Conservation (phyloP, 2,113 vertebrate species). For the Cranoglanis bouderius region DNA sequence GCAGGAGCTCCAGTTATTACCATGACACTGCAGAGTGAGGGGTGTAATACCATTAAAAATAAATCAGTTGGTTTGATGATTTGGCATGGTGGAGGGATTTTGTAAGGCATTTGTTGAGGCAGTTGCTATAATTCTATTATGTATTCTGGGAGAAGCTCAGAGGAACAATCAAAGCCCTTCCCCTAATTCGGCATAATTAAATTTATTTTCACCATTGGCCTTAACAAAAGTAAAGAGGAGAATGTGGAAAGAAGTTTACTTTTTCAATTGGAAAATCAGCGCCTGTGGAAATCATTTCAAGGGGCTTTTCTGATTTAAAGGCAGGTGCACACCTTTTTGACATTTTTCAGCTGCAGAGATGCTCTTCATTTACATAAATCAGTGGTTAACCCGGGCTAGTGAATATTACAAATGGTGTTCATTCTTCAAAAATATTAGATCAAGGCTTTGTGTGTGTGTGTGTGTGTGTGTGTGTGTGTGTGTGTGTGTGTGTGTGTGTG, state of each 20-base stretch:
- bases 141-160: slow-evolving; percentile 68
- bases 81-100: slow-evolving; percentile 71
- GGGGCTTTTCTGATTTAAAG: slow-evolving; percentile 1
- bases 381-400: background rate
- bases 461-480: slow-evolving; percentile 27
- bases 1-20: slow-evolving; percentile 79
- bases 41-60: slow-evolving; percentile 84
- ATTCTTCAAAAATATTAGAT: slow-evolving; percentile 24
- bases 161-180: slow-evolving; percentile 75
- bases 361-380: slow-evolving; percentile 17
- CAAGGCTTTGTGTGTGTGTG: slow-evolving; percentile 1
- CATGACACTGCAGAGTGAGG: slow-evolving; percentile 79
- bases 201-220: slow-evolving; percentile 68
- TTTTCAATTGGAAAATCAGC: slow-evolving; percentile 54
- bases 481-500: slow-evolving; percentile 1
- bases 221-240: slow-evolving; percentile 46
- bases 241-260: slow-evolving; percentile 55
- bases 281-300: slow-evolving; percentile 36
- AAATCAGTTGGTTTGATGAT: slow-evolving; percentile 83
- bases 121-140: slow-evolving; percentile 78
- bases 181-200: slow-evolving; percentile 71
- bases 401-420: slow-evolving; percentile 30
- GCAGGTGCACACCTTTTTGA: slow-evolving; percentile 36
- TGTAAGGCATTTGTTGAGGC: slow-evolving; percentile 73
- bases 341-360: background rate